Evolutionary conservation across 2,797 vertebrate genomes (phyloP), one percentile per base, ranked within the genome.

Genomic region (Micromesistius poutassou): DNA sequence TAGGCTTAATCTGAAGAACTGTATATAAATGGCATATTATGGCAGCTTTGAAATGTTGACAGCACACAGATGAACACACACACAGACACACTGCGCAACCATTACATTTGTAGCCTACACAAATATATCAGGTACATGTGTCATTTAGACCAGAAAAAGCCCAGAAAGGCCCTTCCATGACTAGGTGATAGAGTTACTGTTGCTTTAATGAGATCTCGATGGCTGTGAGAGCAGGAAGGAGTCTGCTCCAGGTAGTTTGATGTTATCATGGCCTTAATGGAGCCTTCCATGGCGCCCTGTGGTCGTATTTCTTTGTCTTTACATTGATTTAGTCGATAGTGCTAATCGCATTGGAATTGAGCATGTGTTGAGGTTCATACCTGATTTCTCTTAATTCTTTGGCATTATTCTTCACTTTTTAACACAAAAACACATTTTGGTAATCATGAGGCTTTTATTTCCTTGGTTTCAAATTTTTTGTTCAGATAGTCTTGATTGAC

Each of bases 231-330:
- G 89, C 92, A 93, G 89, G 90, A 91, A 91, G 90, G 84, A 88
- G 89, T 78, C 81, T 81, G 90, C 87, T 87, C 86, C 87, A 92
- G 88, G 90, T 92, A 86, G 84, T 84, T 82, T 79, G 90, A 92
- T 93, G 86, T 91, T 92, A 93, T 93, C 91, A 74, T 84, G 84
- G 80, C 79, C 78, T 86, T 93, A 91, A 92, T 91, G 90, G 89
- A 93, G 89, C 90, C 90, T 90, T 89, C 89, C 87, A 84, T 73
- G 83, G 84, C 87, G 85, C 77, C 82, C 77, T 72, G 1, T 80
- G 50, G 35, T 82, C 79, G 75, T 81, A 83, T 66, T 87, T 88
- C 78, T 91, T 78, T 80, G 82, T 91, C 85, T 86, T 87, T 80
- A 83, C 83, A 91, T 92, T 88, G 90, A 93, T 93, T 91, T 90